A percentile compares a stretch with the other conserved stretches of the same genome.
phyloP scores from a whole-genome alignment of 2,113 vertebrate genomes.

The Hyla sarda region DNA sequence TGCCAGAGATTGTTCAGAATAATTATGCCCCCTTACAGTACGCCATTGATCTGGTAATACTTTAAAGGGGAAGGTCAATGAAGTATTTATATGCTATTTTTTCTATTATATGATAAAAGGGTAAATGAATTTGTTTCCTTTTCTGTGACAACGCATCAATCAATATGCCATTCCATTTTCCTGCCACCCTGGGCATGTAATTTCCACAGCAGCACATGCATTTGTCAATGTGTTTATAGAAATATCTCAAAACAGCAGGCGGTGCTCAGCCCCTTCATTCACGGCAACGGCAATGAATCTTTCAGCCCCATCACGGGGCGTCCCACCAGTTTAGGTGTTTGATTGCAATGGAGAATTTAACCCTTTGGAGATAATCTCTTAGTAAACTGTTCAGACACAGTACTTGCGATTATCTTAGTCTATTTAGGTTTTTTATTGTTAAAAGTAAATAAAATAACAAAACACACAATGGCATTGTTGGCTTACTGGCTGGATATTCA shows the following conservation, averaged over 20 bases:
- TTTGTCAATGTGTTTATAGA: constrained; percentile 44
- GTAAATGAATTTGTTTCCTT: constrained; percentile 49
- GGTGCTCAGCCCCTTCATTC: neutral
- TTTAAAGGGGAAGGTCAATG: constrained; percentile 15
- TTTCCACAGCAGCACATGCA: constrained; percentile 33
- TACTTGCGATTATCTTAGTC: neutral
- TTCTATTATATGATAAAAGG: constrained; percentile 39
- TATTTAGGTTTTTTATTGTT: neutral
- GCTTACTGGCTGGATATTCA: no score
- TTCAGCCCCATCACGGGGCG: neutral
- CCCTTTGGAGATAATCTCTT: neutral
- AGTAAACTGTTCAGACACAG: neutral
- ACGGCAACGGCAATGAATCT: constrained; percentile 12
- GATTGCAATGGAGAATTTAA: neutral
- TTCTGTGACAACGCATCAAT: constrained; percentile 44
- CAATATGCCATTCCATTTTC: constrained; percentile 24
- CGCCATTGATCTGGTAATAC: constrained; percentile 33
- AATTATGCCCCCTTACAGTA: constrained; percentile 3
- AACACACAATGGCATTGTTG: neutral
- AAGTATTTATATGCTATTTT: constrained; percentile 26
- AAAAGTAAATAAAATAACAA: neutral
- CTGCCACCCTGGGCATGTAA: constrained; percentile 28
- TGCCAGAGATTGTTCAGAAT: neutral
- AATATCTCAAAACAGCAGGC: constrained; percentile 46
- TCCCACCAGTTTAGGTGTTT: neutral